phyloP scores from a whole-genome alignment of 2,797 vertebrate species.

The Catamblyrhynchus diadema region DNA sequence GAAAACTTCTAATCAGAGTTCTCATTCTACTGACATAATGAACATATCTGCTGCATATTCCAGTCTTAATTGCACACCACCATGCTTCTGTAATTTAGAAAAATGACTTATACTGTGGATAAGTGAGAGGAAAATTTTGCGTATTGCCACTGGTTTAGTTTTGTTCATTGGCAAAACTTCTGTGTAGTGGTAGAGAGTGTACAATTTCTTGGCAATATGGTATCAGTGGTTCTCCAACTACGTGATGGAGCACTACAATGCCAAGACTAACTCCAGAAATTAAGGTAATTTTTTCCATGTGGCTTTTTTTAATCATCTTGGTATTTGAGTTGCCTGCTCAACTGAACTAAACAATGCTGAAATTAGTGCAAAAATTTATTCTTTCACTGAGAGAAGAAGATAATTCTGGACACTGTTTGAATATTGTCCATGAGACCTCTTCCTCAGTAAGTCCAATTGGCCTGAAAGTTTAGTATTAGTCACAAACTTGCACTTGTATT shows the following conservation, averaged over 20 bases:
- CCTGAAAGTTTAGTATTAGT: not conserved
- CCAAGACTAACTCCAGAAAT: not conserved
- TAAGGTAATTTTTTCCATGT: not conserved
- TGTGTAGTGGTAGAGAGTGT: not conserved
- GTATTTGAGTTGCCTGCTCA: not conserved
- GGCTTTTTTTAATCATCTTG: not conserved
- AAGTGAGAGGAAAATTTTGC: not conserved
- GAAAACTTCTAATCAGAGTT: not conserved
- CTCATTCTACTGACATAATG: not conserved
- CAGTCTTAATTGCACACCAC: not conserved
- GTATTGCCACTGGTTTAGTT: not conserved
- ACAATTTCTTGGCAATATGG: not conserved
- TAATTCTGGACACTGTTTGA: not conserved
- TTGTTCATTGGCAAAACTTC: not conserved
- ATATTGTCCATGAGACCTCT: not conserved
- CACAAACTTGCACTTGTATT: not conserved
- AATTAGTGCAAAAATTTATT: not conserved
- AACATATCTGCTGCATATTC: not conserved
- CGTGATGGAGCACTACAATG: not conserved
- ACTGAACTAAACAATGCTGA: not conserved
- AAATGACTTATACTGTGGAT: not conserved
- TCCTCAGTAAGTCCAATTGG: not conserved
- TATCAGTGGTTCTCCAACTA: not conserved
- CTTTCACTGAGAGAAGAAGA: not conserved
- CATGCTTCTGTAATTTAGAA: not conserved